A percentile compares a stretch with the other conserved stretches of the same genome.
phyloP scores from a whole-genome alignment of 1,140 invertebrate species.

The Musca vetustissima region DNA sequence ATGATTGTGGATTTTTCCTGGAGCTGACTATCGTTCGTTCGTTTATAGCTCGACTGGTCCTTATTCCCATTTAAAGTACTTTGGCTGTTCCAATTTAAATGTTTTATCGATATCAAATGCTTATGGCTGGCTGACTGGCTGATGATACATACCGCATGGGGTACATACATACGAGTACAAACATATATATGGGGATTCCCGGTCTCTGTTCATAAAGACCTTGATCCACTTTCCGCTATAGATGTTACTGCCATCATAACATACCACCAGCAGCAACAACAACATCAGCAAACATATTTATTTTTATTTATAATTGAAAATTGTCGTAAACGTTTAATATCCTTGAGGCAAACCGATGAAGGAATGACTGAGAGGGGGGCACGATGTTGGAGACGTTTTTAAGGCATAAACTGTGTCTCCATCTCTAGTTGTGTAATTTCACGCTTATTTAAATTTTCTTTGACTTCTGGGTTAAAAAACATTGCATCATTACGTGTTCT shows the following conservation, averaged over 20 bases:
- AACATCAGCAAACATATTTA: background rate
- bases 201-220: background rate
- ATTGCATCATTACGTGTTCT: too few species aligned
- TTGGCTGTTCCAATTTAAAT: constrained; percentile 10
- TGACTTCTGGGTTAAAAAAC: too few species aligned
- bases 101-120: constrained; percentile 11
- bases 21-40: background rate
- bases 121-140: too few species aligned
- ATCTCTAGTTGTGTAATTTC: too few species aligned
- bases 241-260: background rate
- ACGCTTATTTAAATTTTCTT: too few species aligned
- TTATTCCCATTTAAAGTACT: background rate
- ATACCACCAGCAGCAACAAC: background rate
- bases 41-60: background rate
- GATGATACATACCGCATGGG: background rate
- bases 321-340: constrained; percentile 22
- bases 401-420: too few species aligned
- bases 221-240: constrained; percentile 13
- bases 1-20: background rate
- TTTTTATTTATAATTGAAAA: constrained; percentile 16
- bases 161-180: background rate
- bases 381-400: too few species aligned
- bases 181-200: background rate
- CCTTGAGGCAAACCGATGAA: background rate
- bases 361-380: too few species aligned